Evolutionary conservation across 2,888 invertebrate genomes (phyloP).

Genomic region (Melanostoma scalare): DNA sequence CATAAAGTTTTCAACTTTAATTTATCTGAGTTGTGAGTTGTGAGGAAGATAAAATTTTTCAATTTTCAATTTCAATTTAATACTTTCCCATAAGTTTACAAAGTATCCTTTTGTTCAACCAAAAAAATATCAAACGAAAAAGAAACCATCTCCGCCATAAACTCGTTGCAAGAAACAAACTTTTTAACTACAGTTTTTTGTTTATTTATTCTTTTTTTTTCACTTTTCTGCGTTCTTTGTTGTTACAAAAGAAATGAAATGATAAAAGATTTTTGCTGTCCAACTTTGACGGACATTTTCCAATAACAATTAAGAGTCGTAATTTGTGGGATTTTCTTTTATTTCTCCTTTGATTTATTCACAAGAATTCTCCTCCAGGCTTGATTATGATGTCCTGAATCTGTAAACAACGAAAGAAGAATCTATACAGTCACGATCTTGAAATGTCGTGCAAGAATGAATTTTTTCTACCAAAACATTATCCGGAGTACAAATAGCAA

Average conservation of each 20-base stretch:
- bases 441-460: neutral
- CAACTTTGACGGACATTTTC: slow-evolving; percentile 13
- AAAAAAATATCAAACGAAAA: too few species aligned
- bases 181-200: neutral
- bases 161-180: neutral
- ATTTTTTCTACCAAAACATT: slow-evolving; percentile 75
- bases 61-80: too few species aligned
- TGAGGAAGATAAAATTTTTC: too few species aligned
- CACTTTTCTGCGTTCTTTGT: neutral
- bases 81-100: too few species aligned
- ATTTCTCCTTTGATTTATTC: slow-evolving; percentile 37
- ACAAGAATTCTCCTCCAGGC: slow-evolving; percentile 76
- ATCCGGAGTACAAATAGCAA: slow-evolving; percentile 75
- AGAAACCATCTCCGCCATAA: too few species aligned
- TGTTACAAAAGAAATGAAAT: slow-evolving; percentile 13
- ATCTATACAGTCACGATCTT: neutral
- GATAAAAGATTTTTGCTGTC: neutral
- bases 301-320: slow-evolving; percentile 35
- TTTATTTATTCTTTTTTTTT: neutral
- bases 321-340: neutral
- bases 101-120: too few species aligned
- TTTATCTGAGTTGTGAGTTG: too few species aligned
- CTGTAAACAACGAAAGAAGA: slow-evolving; percentile 43
- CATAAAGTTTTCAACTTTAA: too few species aligned
- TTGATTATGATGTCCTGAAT: slow-evolving; percentile 76